Evolutionary conservation across 2,797 vertebrate species (phyloP).

Genomic region (Cryptoblepharus egeriae): DNA sequence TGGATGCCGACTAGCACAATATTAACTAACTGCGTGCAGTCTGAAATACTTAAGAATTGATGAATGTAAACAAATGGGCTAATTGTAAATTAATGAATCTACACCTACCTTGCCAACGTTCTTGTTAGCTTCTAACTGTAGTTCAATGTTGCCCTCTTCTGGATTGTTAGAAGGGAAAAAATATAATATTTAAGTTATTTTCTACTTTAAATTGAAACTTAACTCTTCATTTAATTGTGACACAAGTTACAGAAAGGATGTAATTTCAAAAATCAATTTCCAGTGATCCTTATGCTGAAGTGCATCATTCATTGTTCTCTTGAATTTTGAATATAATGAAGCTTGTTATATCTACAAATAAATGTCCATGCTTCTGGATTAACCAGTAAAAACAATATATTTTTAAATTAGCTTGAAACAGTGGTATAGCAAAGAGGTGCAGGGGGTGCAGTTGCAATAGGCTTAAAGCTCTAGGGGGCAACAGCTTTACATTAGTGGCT

Average conservation of each 20-base stretch:
- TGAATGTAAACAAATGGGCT: slow-evolving; percentile 63
- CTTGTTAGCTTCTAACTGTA: slow-evolving; percentile 53
- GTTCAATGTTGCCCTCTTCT: slow-evolving; percentile 81
- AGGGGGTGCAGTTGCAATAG: too few relatives aligned
- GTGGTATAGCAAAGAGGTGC: too few relatives aligned
- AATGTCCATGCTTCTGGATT: neutral
- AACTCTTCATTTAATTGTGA: neutral
- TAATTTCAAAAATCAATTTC: neutral
- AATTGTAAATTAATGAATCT: slow-evolving; percentile 67
- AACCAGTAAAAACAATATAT: neutral
- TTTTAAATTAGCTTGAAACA: neutral
- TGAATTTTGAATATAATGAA: neutral
- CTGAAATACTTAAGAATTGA: slow-evolving; percentile 53
- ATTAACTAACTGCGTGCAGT: slow-evolving; percentile 55
- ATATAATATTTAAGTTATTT: neutral
- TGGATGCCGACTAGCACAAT: slow-evolving; percentile 8
- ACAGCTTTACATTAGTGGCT: too few relatives aligned
- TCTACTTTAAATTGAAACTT: neutral
- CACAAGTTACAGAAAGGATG: neutral
- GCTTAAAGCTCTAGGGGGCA: too few relatives aligned
- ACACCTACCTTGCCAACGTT: slow-evolving; percentile 49
- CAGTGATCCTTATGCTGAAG: neutral
- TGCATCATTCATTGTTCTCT: neutral
- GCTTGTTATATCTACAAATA: neutral
- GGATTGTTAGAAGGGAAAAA: slow-evolving; percentile 51